Evolutionary conservation across 2,888 invertebrate species (phyloP).

Genomic region (Kuschelorhynchus macadamiae): DNA sequence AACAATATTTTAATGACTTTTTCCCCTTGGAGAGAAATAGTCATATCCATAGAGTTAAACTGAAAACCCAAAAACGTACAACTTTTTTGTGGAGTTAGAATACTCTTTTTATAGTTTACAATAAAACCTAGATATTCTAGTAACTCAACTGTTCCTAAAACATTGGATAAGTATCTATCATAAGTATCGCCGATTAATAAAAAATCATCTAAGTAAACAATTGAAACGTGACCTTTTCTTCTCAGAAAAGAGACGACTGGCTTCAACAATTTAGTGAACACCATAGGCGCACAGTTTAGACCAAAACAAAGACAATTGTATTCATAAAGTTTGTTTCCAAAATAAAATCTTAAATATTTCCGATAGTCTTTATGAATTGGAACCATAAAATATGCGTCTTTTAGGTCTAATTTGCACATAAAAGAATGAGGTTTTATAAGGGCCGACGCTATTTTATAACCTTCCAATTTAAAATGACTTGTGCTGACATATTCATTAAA

Average conservation of each 20-base stretch:
- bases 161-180: conserved; percentile 34
- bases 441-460: conserved; percentile 33
- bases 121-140: conserved; percentile 43
- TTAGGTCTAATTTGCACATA: conserved; percentile 40
- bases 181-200: conserved; percentile 44
- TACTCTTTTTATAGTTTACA: conserved; percentile 44
- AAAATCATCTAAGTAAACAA: conserved; percentile 54
- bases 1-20: too few species aligned
- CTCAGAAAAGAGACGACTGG: not conserved
- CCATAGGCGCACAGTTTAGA: too few species aligned
- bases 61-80: too few species aligned
- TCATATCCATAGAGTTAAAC: too few species aligned
- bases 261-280: too few species aligned
- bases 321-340: too few species aligned
- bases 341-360: too few species aligned
- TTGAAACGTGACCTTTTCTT: conserved; percentile 21
- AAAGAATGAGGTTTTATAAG: conserved; percentile 4
- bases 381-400: not conserved
- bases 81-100: conserved; percentile 29
- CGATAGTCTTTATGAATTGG: not conserved
- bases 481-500: conserved; percentile 36
- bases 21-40: too few species aligned
- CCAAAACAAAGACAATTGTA: too few species aligned
- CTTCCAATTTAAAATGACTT: too few species aligned
- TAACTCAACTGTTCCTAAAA: conserved; percentile 9